These are phyloP conservation scores for Flexamia atlantica DNA, from an alignment of 2,888 invertebrate genomes.

Conservation along the genomic window DNA sequence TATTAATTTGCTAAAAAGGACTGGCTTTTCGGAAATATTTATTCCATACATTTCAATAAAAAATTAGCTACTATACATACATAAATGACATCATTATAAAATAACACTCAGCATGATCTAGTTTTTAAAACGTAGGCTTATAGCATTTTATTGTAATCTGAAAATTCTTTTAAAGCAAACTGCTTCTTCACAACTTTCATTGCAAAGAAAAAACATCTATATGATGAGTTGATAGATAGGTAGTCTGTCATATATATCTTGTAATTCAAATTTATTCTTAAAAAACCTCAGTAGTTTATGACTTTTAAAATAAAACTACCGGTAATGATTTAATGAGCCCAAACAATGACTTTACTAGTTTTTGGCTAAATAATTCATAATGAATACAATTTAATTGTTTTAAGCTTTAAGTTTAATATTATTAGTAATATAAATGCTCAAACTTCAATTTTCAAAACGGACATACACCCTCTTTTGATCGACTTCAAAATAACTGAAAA, in stretches of 20 bases:
- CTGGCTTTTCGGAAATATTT: background rate
- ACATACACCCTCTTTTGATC: constrained; percentile 5
- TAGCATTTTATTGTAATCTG: background rate
- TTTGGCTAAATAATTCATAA: background rate
- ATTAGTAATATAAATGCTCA: background rate
- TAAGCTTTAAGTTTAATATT: background rate
- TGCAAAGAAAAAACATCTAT: background rate
- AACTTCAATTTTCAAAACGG: background rate
- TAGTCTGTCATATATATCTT: background rate
- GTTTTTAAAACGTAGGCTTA: background rate
- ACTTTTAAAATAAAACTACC: no score
- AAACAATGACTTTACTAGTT: no score
- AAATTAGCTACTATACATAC: constrained; percentile 31
- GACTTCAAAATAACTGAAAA: constrained; percentile 21
- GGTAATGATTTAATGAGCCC: no score
- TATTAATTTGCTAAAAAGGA: constrained; percentile 11
- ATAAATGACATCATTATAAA: background rate
- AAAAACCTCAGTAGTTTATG: no score
- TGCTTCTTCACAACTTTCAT: background rate
- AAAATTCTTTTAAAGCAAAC: background rate
- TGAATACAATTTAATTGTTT: background rate
- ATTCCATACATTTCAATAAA: constrained; percentile 29
- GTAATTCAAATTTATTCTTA: no score
- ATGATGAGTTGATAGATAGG: background rate
- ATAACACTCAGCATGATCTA: constrained; percentile 28